A percentile compares a stretch with the other conserved stretches of the same genome.
phyloP scores from a whole-genome alignment of 2,113 vertebrate species.

The Capreolus pygargus region DNA sequence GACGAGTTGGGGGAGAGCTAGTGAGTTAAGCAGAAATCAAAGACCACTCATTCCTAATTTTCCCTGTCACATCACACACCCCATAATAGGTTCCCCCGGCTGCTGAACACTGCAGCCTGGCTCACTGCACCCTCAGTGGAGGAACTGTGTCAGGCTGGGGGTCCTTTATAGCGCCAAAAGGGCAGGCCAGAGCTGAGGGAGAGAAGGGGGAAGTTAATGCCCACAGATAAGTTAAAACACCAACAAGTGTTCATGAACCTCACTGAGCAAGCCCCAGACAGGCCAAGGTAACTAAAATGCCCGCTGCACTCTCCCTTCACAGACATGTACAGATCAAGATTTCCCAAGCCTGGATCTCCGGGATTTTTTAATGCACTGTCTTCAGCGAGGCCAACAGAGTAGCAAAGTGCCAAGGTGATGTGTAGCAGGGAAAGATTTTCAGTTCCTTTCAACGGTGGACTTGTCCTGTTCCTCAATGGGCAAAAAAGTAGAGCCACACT shows the following conservation, averaged over 20 bases:
- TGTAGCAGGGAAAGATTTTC: not conserved
- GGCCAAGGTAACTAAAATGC: not conserved
- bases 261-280: not conserved
- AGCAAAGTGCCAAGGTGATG: not conserved
- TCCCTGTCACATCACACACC: not conserved
- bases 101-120: not conserved
- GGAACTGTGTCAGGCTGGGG: not conserved
- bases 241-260: not conserved
- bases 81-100: not conserved
- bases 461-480: not conserved
- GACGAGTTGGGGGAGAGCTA: accelerated
- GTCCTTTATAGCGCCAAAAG: not conserved
- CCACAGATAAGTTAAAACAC: not conserved
- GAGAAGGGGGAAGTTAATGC: not conserved
- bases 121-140: not conserved
- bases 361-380: not conserved
- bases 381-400: not conserved
- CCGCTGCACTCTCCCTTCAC: not conserved
- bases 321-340: no score
- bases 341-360: not conserved
- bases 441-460: not conserved
- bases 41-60: not conserved
- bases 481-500: not conserved
- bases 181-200: not conserved
- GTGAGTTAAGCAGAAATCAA: not conserved